Conservation (phyloP, 2,888 invertebrate genomes). For the Heliconius aoede region DNA sequence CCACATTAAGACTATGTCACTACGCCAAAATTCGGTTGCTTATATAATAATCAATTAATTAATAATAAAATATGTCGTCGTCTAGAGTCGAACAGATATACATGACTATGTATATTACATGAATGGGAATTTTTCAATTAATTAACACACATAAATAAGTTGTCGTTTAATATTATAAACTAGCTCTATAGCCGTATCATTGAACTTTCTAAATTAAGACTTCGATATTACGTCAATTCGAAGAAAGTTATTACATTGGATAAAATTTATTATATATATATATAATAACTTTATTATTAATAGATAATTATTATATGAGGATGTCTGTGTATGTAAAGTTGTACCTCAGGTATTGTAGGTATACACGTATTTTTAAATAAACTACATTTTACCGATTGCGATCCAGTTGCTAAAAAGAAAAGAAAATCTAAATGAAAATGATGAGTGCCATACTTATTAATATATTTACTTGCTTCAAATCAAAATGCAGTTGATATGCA, state of each 20-base stretch:
- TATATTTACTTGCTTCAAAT: neutral
- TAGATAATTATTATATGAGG: neutral
- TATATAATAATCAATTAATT: no score
- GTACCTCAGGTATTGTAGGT: no score
- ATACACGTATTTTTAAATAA: no score
- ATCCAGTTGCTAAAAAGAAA: neutral
- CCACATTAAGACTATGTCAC: neutral
- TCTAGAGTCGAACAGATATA: no score
- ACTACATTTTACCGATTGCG: neutral
- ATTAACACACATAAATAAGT: neutral
- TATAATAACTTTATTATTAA: no score
- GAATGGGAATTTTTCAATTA: neutral
- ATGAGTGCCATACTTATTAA: no score
- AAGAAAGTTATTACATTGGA: conserved; percentile 3
- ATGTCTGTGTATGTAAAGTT: neutral
- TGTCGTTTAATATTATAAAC: neutral
- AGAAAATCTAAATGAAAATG: no score
- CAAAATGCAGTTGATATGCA: neutral
- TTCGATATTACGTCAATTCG: conserved; percentile 2
- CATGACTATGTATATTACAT: neutral
- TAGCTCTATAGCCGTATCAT: conserved; percentile 3
- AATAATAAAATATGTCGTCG: no score
- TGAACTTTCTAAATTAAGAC: conserved; percentile 24
- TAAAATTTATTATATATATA: neutral
- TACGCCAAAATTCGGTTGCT: neutral